Evolutionary conservation across 2,888 invertebrate species (phyloP), one percentile per base, ranked within the genome.

Genomic region (Punctoribates punctum): DNA sequence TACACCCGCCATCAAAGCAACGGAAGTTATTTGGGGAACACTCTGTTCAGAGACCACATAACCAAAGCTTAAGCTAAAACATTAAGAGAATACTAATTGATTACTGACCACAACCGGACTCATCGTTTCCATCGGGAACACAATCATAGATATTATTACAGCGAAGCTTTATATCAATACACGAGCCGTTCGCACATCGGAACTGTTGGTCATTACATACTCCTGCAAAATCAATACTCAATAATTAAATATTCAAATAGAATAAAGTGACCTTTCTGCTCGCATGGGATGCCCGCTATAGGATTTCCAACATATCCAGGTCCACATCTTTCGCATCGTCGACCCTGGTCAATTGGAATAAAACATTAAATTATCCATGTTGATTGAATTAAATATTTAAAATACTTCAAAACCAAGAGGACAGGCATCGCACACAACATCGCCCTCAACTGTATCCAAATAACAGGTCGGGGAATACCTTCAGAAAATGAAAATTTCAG

Each of bases 101-200:
- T 25, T 57, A 20, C 29, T 62, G 38, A 75, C 75, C 75, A 72
- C 75, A 75, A 42, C 75, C 75, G 11, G 54, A 72, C 38, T 75
- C 75, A 34, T 75, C 75, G 27, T 27, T 72, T 11, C 75, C 75
- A 13, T 75, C 75, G 1, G 75, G 75, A 20, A 72, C 51, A 67
- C 78, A 78, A 60, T 78, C 77, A 51, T 42, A 51, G 5, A 73
- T 13, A 48, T 42, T 20, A 62, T 78, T 75, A 57, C 78, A 78
- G 51, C 78, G 73, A 62, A 73, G 51, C 29, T 29, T 23, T 25
- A 65, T 75, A n/a, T 73, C 73, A 46, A 90, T 87, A 83, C 90
- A 90, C 79, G 83, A 82, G 5, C 88, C 87, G 83, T 87, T 88
- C 76, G 83, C 83, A 82, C 91, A 91, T 78, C 84, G 86, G 83